Conservation (phyloP, 2,113 vertebrate genomes). For the Brevimyrus niger region DNA sequence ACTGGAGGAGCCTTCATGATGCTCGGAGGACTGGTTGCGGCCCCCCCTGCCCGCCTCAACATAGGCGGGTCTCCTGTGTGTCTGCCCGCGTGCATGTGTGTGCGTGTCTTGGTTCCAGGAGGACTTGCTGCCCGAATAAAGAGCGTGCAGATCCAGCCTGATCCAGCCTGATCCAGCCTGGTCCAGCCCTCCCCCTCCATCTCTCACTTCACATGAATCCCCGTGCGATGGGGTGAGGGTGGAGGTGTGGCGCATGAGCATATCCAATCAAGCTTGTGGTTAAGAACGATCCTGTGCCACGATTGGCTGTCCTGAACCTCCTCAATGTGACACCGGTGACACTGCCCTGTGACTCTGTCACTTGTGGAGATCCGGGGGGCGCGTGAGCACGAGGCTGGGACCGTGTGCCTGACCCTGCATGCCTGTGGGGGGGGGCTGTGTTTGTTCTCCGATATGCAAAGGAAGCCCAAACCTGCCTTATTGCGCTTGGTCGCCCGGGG, state of each 20-base stretch:
- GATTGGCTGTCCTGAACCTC: not conserved
- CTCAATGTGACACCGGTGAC: not conserved
- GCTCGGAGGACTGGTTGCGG: not conserved
- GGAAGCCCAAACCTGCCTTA: not conserved
- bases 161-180: not conserved
- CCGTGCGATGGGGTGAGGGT: too few relatives aligned
- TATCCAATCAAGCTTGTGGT: not conserved
- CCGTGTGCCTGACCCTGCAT: not conserved
- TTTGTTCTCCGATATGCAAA: not conserved
- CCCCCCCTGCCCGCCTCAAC: not conserved
- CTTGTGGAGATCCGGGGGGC: not conserved
- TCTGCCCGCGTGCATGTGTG: not conserved
- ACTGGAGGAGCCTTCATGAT: not conserved
- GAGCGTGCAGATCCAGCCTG: not conserved
- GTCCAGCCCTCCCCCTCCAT: not conserved
- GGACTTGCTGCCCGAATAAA: not conserved
- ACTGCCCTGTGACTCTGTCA: not conserved
- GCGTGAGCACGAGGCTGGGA: not conserved
- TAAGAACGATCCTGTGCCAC: not conserved
- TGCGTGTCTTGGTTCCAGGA: not conserved
- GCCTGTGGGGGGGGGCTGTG: not conserved
- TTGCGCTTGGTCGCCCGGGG: not conserved
- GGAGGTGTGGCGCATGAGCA: not conserved
- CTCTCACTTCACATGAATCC: not conserved
- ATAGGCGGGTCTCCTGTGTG: not conserved